Conservation (phyloP, 2,113 vertebrate species). For the Alces alces region DNA sequence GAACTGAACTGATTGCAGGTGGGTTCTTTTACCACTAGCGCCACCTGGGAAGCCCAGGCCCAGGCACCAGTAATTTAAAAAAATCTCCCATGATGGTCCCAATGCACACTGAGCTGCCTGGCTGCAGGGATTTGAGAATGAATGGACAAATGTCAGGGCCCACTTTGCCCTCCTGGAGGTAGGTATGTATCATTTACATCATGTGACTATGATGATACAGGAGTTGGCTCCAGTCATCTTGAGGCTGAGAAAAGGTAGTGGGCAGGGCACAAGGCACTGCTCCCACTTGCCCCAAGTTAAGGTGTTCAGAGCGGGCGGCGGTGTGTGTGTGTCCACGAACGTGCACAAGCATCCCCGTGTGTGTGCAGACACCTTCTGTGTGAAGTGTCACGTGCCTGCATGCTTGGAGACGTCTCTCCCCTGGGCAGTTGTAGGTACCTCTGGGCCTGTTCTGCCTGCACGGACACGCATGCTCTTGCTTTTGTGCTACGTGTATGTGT, state of each 20-base stretch:
- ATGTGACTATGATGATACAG: rapidly evolving
- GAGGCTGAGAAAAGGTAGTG: neutral
- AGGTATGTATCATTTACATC: neutral
- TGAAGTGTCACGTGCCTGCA: rapidly evolving
- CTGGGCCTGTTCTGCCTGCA: neutral
- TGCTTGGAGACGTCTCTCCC: neutral
- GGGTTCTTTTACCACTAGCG: neutral
- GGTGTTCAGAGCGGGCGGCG: rapidly evolving
- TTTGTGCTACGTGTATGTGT: neutral
- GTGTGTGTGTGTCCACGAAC: rapidly evolving
- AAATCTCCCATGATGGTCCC: neutral
- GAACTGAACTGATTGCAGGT: neutral
- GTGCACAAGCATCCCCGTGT: rapidly evolving
- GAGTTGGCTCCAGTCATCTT: neutral
- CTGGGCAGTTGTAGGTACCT: neutral
- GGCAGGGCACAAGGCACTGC: neutral
- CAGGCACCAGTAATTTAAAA: neutral
- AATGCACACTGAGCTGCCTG: neutral
- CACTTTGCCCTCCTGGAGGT: neutral
- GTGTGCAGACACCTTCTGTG: rapidly evolving
- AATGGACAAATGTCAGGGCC: neutral
- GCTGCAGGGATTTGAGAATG: neutral
- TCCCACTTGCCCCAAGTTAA: neutral
- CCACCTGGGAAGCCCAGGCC: neutral
- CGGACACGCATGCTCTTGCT: rapidly evolving